phyloP scores from a whole-genome alignment of 2,797 vertebrate species.

The Aselliscus stoliczkanus region DNA sequence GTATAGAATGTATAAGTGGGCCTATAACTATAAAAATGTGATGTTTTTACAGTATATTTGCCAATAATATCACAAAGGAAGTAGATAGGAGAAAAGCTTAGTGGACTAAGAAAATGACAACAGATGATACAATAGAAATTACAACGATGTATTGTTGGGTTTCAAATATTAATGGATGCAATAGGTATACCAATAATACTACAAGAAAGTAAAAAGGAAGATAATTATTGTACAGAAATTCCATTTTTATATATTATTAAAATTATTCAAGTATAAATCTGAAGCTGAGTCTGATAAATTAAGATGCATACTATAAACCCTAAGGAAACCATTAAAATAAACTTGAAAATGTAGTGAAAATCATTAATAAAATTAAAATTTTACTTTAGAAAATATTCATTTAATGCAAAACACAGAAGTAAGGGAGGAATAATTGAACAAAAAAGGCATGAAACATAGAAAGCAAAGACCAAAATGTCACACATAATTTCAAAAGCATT shows the following conservation, averaged over 20 bases:
- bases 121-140: background rate
- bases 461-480: background rate
- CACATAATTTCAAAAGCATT: background rate
- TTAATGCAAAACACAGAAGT: background rate
- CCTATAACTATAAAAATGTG: background rate
- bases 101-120: background rate
- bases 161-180: background rate
- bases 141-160: background rate
- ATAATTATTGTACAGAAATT: background rate
- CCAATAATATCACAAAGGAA: background rate
- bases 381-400: background rate
- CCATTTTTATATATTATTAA: background rate
- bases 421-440: background rate
- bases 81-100: background rate
- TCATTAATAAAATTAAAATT: background rate
- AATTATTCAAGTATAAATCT: background rate
- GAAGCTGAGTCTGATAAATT: background rate
- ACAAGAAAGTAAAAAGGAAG: background rate
- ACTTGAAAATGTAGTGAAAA: background rate
- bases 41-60: background rate
- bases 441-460: background rate
- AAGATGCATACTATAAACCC: background rate
- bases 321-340: background rate
- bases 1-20: background rate
- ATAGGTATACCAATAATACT: background rate